Conservation (phyloP, 1,140 invertebrate species). For the Grapholita molesta region DNA sequence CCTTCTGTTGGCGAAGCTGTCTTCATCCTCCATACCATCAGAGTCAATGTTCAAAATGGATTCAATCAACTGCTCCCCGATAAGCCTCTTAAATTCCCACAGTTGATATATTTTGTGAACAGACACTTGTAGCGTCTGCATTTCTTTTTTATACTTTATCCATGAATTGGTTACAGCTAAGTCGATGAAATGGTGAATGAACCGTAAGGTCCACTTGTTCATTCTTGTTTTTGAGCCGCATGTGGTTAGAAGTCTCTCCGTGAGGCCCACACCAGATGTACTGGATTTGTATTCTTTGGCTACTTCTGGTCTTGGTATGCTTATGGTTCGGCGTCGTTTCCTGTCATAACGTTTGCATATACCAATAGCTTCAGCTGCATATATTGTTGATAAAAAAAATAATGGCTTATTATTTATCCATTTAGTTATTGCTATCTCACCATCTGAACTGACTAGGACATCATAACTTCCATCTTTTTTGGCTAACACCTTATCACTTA, state of each 20-base stretch:
- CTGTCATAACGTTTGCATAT: conserved; percentile 1
- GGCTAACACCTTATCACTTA: conserved; percentile 17
- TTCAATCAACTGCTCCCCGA: neutral
- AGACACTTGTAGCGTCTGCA: neutral
- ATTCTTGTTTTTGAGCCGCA: conserved; percentile 28
- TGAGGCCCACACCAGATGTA: conserved; percentile 29
- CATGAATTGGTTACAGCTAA: conserved; percentile 20
- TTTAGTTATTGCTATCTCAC: conserved; percentile 22
- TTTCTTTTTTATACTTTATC: neutral
- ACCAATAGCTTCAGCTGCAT: conserved; percentile 17
- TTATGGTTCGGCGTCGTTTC: neutral
- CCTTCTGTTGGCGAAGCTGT: neutral
- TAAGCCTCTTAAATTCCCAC: neutral
- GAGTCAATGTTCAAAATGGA: neutral
- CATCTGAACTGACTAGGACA: conserved; percentile 16
- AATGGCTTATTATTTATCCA: conserved; percentile 24
- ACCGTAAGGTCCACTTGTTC: conserved; percentile 28
- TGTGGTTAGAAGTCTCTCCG: conserved; percentile 26
- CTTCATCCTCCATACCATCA: neutral
- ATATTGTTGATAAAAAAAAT: conserved; percentile 12
- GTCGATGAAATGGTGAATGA: conserved; percentile 22
- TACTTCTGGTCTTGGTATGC: conserved; percentile 22
- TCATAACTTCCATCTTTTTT: conserved; percentile 17
- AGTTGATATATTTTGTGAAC: neutral
- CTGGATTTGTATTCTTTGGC: conserved; percentile 27